Conservation (phyloP, 2,797 vertebrate species). For the Discoglossus pictus region DNA sequence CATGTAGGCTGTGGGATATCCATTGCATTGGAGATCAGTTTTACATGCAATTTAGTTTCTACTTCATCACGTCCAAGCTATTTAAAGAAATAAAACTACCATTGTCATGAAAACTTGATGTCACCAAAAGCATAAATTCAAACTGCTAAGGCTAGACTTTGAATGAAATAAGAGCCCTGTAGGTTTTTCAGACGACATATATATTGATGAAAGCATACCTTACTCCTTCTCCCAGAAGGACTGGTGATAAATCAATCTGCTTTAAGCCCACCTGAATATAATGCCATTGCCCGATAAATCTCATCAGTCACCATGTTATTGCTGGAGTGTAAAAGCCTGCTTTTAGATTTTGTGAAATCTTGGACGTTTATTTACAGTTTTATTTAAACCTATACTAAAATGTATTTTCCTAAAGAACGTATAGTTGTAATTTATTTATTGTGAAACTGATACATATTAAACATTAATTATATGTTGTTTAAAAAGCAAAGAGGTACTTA, state of each 20-base stretch:
- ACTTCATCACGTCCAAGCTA: too few species aligned
- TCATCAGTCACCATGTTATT: conserved; percentile 34
- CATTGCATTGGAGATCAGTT: too few species aligned
- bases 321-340: conserved; percentile 31
- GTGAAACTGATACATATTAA: too few species aligned
- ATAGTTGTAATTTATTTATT: too few species aligned
- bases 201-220: conserved; percentile 50
- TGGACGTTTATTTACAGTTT: too few species aligned
- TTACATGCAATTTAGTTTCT: too few species aligned
- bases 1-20: too few species aligned
- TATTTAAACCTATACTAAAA: too few species aligned
- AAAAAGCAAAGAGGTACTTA: too few species aligned
- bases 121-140: conserved; percentile 47
- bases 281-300: conserved; percentile 40
- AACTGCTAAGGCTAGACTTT: conserved; percentile 33
- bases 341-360: conserved; percentile 16
- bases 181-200: conserved; percentile 47
- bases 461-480: too few species aligned
- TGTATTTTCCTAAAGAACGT: too few species aligned
- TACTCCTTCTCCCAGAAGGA: conserved; percentile 38
- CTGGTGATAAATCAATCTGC: conserved; percentile 46
- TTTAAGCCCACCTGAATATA: conserved; percentile 46
- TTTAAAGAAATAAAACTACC: conserved; percentile 32
- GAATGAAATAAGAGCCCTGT: conserved; percentile 48
- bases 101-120: conserved; percentile 29